phyloP scores from a whole-genome alignment of 1,140 invertebrate genomes.

The Pararge aegeria region DNA sequence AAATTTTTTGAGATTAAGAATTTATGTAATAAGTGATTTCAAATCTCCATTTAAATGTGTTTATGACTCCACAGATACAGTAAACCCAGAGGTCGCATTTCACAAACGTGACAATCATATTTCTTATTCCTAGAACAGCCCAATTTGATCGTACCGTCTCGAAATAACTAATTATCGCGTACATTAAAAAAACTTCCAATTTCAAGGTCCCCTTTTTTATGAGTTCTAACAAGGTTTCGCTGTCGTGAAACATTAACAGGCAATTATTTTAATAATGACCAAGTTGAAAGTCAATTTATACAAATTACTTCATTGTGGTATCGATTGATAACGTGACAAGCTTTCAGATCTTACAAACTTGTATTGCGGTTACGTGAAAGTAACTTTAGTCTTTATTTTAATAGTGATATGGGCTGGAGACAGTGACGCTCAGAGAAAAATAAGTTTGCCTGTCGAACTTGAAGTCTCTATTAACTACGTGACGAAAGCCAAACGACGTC shows the following conservation, averaged over 20 bases:
- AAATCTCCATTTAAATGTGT: conserved; percentile 1
- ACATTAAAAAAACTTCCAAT: conserved; percentile 7
- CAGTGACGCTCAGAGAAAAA: background rate
- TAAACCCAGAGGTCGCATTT: background rate
- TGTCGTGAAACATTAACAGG: conserved; percentile 22
- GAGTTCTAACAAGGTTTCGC: conserved; percentile 8
- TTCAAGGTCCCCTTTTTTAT: conserved; percentile 13
- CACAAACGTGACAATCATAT: background rate
- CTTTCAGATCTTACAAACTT: conserved; percentile 24
- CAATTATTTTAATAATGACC: conserved; percentile 28
- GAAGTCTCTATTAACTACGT: conserved; percentile 48
- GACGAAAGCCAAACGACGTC: conserved; percentile 39
- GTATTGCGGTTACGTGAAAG: conserved; percentile 4
- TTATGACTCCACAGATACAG: background rate
- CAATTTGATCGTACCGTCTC: background rate
- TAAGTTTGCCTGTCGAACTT: conserved; percentile 24
- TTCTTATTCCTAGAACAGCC: conserved; percentile 2
- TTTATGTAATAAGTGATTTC: too few relatives aligned
- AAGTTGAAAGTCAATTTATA: conserved; percentile 29
- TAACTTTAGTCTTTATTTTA: conserved; percentile 7
- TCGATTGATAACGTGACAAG: conserved; percentile 42
- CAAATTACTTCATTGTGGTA: conserved; percentile 32
- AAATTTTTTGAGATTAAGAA: too few relatives aligned
- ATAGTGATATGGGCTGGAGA: conserved; percentile 5
- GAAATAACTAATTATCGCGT: conserved; percentile 4